These are phyloP conservation scores for Myotis findleyi DNA, from an alignment of 2,797 vertebrate species.

Conservation along the genomic window DNA sequence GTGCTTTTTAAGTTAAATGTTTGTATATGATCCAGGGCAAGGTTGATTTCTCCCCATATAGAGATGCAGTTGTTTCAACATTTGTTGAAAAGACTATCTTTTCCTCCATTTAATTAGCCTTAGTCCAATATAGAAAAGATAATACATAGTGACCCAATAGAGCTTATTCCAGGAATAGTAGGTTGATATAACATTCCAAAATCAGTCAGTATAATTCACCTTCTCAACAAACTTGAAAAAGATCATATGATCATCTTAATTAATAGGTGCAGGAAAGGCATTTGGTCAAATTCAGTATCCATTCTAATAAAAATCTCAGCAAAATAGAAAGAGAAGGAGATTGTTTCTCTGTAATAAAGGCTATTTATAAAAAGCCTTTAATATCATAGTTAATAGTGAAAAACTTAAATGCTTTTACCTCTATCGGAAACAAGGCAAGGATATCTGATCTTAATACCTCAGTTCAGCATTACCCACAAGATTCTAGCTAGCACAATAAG, in stretches of 20 bases:
- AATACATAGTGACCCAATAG: background rate
- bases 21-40: background rate
- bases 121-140: background rate
- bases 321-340: conserved; percentile 21
- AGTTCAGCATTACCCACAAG: background rate
- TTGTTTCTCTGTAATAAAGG: background rate
- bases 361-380: background rate
- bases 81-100: background rate
- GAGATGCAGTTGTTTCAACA: background rate
- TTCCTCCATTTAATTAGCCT: conserved; percentile 2
- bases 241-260: background rate
- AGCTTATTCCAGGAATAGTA: conserved; percentile 5
- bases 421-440: background rate
- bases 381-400: background rate
- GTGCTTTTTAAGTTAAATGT: conserved; percentile 23
- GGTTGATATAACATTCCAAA: conserved; percentile 7
- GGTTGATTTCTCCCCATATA: background rate
- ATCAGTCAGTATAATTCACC: background rate
- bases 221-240: conserved; percentile 33
- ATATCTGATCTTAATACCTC: background rate
- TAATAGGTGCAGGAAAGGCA: background rate
- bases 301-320: conserved; percentile 28
- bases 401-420: background rate
- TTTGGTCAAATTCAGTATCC: conserved; percentile 30
- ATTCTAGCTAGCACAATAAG: background rate